Conservation (phyloP, 1,140 invertebrate genomes). For the Papilio polyxenes region DNA sequence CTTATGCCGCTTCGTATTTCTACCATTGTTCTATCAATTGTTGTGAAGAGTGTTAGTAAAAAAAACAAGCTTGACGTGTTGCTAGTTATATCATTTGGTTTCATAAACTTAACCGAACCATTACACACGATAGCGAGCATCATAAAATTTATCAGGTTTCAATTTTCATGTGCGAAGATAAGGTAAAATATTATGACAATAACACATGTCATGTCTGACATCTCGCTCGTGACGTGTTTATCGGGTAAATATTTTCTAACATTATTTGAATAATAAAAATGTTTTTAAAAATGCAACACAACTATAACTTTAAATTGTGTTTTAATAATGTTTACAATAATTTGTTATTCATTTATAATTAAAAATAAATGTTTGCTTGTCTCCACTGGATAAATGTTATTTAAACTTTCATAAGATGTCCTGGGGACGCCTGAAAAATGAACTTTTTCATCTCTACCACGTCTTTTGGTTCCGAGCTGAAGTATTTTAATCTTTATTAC, state of each 20-base stretch:
- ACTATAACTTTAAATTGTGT: no score
- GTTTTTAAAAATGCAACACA: background rate
- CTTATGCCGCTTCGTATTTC: background rate
- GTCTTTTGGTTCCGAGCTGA: background rate
- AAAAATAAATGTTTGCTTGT: no score
- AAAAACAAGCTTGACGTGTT: background rate
- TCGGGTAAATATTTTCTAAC: background rate
- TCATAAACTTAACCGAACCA: background rate
- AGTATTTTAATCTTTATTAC: background rate
- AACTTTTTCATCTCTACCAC: background rate
- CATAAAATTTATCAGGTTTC: background rate
- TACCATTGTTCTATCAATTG: background rate
- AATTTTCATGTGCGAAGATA: background rate
- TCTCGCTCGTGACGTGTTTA: background rate
- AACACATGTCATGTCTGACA: no score
- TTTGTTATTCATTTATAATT: no score
- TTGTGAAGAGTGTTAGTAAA: no score
- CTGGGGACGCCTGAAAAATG: no score
- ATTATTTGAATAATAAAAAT: background rate
- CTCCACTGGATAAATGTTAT: no score
- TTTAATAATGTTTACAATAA: no score
- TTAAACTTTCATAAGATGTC: no score
- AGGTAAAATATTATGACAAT: background rate
- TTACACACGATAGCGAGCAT: background rate
- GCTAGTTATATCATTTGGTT: background rate